These are phyloP conservation scores for Corvus hawaiiensis DNA, from an alignment of 2,113 vertebrate species.

Conservation along the genomic window DNA sequence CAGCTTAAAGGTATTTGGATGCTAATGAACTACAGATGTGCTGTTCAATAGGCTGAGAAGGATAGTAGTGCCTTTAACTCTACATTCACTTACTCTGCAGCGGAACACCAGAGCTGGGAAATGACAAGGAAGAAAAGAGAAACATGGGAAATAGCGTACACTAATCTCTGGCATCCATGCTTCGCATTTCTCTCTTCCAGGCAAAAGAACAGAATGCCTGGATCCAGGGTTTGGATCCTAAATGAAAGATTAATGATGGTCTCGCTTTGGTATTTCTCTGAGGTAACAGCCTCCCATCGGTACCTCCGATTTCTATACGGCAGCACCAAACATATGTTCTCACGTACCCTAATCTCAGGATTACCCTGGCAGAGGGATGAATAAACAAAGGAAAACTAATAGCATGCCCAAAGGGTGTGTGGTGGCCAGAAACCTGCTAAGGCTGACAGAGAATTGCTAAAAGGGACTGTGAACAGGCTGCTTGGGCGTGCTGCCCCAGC, in stretches of 20 bases:
- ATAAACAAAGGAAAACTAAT: not conserved
- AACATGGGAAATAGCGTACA: not conserved
- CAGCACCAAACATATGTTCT: not conserved
- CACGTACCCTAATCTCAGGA: not conserved
- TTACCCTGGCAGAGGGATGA: not conserved
- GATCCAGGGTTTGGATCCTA: not conserved
- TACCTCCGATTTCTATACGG: not conserved
- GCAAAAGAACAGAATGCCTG: not conserved
- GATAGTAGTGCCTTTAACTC: not conserved
- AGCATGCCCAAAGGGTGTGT: not conserved
- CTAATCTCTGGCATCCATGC: not conserved
- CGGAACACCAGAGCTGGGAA: not conserved
- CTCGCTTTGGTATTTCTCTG: not conserved
- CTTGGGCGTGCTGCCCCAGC: not conserved
- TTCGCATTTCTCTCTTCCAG: not conserved
- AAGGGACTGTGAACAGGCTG: not conserved
- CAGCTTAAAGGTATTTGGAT: constrained; percentile 19
- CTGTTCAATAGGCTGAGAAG: not conserved
- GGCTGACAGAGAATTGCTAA: not conserved
- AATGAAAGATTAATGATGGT: not conserved
- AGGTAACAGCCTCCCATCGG: not conserved
- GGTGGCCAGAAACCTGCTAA: not conserved
- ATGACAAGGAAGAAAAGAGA: not conserved
- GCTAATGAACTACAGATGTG: constrained; percentile 18
- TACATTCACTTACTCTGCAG: not conserved